Evolutionary conservation across 2,888 invertebrate genomes (phyloP).

Genomic region (Sepiola atlantica): DNA sequence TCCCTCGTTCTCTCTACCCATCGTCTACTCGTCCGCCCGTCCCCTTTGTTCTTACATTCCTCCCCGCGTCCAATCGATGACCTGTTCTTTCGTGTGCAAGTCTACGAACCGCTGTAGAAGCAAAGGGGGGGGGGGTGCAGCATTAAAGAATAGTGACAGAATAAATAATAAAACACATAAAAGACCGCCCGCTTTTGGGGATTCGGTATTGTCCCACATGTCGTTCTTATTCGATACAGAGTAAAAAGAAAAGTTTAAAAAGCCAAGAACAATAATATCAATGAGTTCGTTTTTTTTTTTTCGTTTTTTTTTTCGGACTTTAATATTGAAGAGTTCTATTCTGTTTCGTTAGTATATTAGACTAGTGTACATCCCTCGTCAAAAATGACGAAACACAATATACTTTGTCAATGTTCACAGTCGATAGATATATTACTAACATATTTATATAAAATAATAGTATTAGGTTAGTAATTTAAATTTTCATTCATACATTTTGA

Average conservation of each 20-base stretch:
- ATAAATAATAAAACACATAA: no score
- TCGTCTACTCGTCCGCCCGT: not conserved
- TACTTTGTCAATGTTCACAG: no score
- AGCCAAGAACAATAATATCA: not conserved
- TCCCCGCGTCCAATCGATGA: not conserved
- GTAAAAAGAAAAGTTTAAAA: not conserved
- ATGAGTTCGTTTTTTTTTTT: not conserved
- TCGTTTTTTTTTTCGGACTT: not conserved
- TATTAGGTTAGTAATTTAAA: no score
- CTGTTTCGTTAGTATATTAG: not conserved
- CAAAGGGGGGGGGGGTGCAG: not conserved
- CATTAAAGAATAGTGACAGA: no score
- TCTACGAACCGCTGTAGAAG: not conserved
- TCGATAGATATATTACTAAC: no score
- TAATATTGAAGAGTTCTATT: not conserved
- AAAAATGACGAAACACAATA: no score
- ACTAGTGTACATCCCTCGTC: no score
- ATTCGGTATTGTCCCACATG: not conserved
- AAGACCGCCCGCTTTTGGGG: not conserved
- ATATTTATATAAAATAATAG: no score
- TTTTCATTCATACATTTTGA: no score
- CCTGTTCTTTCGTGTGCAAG: slow-evolving; percentile 12
- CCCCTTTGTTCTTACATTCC: not conserved
- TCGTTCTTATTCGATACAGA: not conserved
- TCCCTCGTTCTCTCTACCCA: not conserved